Conservation (phyloP, 2,888 invertebrate species). For the Heliconius hortense region DNA sequence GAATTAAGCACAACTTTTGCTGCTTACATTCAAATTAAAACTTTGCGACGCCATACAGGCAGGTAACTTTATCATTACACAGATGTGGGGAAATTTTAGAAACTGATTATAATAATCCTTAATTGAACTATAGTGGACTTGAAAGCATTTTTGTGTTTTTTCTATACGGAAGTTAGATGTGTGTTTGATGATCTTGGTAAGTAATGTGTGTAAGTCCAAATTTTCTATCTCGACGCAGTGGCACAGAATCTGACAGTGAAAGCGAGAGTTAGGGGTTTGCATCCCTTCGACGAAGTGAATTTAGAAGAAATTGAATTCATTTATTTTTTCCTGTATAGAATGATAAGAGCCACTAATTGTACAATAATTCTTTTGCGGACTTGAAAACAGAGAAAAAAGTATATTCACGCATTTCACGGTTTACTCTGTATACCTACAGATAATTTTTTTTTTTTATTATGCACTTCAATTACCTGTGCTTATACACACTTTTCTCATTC, state of each 20-base stretch:
- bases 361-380: no score
- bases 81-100: not conserved
- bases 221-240: no score
- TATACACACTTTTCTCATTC: no score
- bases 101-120: not conserved
- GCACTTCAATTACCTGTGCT: not conserved
- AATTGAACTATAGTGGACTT: not conserved
- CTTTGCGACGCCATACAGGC: not conserved
- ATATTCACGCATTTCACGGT: not conserved
- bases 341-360: no score
- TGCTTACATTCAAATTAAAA: slow-evolving; percentile 28
- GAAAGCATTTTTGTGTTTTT: not conserved
- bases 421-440: not conserved
- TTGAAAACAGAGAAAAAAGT: not conserved
- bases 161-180: not conserved
- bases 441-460: no score
- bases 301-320: no score
- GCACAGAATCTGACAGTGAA: no score
- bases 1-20: slow-evolving; percentile 25
- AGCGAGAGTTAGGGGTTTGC: no score
- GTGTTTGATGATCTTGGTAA: no score
- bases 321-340: no score
- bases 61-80: not conserved
- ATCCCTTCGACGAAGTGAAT: no score
- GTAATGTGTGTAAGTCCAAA: no score